Evolutionary conservation across 1,140 invertebrate genomes (phyloP), one percentile per base, ranked within the genome.

Genomic region (Philaenus spumarius): DNA sequence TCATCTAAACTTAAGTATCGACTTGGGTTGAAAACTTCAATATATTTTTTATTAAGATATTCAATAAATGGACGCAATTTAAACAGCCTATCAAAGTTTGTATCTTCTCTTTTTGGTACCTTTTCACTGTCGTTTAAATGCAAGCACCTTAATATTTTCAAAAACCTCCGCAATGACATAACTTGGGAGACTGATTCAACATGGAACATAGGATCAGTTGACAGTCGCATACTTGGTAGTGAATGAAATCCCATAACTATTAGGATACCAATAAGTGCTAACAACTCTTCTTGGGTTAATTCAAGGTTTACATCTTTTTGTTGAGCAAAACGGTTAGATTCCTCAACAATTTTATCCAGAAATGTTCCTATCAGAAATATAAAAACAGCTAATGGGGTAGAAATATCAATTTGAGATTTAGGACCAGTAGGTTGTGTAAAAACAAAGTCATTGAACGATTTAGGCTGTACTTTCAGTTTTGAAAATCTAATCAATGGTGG

Each of bases 41-140:
- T n/a, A n/a, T n/a, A n/a, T n/a, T n/a, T n/a, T n/a, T n/a, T n/a
- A n/a, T n/a, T n/a, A n/a, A n/a, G n/a, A n/a, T n/a, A n/a, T n/a
- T n/a, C n/a, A n/a, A n/a, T n/a, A n/a, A n/a, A n/a, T n/a, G n/a
- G n/a, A n/a, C n/a, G n/a, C n/a, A n/a, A n/a, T n/a, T n/a, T n/a
- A n/a, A n/a, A 64, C 26, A 64, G 39, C 54, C 59, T 62, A 37
- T 64, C 62, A 30, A 34, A 59, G 42, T 59, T 56, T 2, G 43
- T 0, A 24, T 58, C 34, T n/a, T 34, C 35, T 48, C 45, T 34
- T 52, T 59, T 42, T 51, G 55, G 60, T 22, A 61, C 35, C 20
- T 22, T 34, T 39, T 3, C 3, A 20, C 35, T 53, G 26, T 53
- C 39, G 37, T 59, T 58, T 9, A 58, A 1, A 48, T 53, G 56